phyloP scores from a whole-genome alignment of 2,113 vertebrate genomes.

The Mormyrus lacerda region DNA sequence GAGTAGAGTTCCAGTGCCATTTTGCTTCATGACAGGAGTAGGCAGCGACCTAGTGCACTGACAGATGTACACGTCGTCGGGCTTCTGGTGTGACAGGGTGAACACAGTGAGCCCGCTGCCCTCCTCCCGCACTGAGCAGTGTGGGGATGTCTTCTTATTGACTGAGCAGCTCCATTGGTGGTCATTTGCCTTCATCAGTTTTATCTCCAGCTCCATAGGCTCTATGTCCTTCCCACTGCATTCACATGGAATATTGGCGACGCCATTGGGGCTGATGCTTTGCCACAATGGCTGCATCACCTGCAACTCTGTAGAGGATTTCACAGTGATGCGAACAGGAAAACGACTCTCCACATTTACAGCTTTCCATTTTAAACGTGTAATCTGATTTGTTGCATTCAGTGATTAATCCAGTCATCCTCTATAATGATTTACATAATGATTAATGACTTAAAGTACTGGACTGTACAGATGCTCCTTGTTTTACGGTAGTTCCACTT shows the following conservation, averaged over 20 bases:
- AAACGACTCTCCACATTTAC: background rate
- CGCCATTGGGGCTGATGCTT: background rate
- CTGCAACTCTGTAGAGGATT: background rate
- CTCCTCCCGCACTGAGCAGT: background rate
- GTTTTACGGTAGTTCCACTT: background rate
- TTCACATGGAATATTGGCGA: background rate
- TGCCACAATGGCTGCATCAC: background rate
- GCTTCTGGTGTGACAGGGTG: background rate
- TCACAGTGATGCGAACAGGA: background rate
- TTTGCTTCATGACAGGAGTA: background rate
- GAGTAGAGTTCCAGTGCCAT: background rate
- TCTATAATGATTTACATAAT: background rate
- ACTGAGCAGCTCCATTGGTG: background rate
- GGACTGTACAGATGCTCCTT: background rate
- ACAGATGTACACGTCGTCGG: background rate
- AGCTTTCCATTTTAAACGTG: background rate
- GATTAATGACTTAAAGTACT: background rate
- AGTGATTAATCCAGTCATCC: background rate
- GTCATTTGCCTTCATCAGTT: background rate
- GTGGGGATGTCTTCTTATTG: background rate
- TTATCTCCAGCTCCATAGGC: background rate
- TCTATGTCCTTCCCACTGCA: background rate
- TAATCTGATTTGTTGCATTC: background rate
- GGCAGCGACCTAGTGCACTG: background rate
- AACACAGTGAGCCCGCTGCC: background rate